A percentile compares a stretch with the other conserved stretches of the same genome.
phyloP scores from a whole-genome alignment of 1,140 invertebrate genomes.

The Drosophila dunni region DNA sequence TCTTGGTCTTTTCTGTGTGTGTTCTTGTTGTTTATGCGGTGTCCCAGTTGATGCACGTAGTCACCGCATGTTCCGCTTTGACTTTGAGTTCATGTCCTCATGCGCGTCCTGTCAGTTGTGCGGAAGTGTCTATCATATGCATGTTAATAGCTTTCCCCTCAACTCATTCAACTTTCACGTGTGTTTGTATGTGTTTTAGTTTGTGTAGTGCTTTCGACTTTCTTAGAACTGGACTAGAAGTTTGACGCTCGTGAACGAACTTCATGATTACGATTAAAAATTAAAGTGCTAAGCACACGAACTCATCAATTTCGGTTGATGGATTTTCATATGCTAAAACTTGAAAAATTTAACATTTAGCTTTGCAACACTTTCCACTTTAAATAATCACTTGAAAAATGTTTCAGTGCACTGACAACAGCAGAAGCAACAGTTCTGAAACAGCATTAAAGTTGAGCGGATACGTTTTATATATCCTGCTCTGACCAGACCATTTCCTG shows the following conservation, averaged over 20 bases:
- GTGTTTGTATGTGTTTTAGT: neutral
- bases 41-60: constrained; percentile 62
- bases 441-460: neutral
- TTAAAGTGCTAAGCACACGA: constrained; percentile 20
- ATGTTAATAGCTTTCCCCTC: constrained; percentile 71
- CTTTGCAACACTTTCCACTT: neutral
- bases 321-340: constrained; percentile 5
- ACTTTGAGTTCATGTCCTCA: constrained; percentile 45
- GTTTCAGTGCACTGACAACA: constrained; percentile 5
- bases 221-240: constrained; percentile 15
- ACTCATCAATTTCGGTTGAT: constrained; percentile 16
- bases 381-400: constrained; percentile 28
- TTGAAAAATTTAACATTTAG: neutral
- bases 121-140: constrained; percentile 82
- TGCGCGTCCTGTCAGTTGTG: constrained; percentile 63
- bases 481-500: neutral
- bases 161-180: constrained; percentile 4
- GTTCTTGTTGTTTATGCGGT: constrained; percentile 30
- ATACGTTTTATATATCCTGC: neutral
- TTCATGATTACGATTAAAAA: constrained; percentile 23
- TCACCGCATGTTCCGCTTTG: constrained; percentile 62
- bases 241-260: neutral
- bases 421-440: neutral
- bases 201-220: constrained; percentile 15
- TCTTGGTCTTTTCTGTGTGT: constrained; percentile 5